Conservation (phyloP, 2,113 vertebrate genomes). For the Bos javanicus region DNA sequence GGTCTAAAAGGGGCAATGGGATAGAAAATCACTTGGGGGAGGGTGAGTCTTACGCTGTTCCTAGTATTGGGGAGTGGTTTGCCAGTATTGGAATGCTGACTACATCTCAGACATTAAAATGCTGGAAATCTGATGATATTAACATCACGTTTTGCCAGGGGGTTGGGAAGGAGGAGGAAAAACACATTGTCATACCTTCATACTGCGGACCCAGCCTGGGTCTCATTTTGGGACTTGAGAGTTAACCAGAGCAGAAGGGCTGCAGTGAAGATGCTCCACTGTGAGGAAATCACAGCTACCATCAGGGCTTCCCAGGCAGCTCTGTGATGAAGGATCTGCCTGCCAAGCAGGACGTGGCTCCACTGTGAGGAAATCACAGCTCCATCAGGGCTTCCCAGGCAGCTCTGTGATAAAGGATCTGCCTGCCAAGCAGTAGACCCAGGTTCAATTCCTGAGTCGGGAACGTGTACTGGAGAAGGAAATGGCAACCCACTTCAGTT, state of each 20-base stretch:
- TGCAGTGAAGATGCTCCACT: rapidly evolving
- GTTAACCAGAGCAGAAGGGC: not conserved
- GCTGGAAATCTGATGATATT: not conserved
- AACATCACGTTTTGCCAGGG: not conserved
- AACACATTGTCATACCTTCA: not conserved
- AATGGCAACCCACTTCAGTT: not conserved
- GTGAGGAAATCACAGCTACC: too few relatives aligned
- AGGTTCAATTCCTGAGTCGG: not conserved
- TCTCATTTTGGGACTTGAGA: rapidly evolving
- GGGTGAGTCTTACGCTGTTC: too few relatives aligned
- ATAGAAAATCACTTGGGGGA: not conserved
- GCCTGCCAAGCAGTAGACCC: not conserved
- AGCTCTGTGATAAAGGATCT: not conserved
- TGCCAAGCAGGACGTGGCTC: too few relatives aligned
- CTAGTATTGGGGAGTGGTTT: not conserved
- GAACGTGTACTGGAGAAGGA: not conserved
- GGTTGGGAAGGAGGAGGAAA: not conserved
- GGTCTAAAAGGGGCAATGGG: rapidly evolving
- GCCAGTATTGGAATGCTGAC: not conserved
- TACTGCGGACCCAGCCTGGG: not conserved
- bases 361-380: rapidly evolving
- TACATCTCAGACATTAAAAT: not conserved
- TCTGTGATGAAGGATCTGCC: too few relatives aligned
- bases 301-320: too few relatives aligned
- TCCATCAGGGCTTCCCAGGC: not conserved